These are phyloP conservation scores for Stomatorhinus walkeri DNA, from an alignment of 2,797 vertebrate genomes.

Conservation along the genomic window DNA sequence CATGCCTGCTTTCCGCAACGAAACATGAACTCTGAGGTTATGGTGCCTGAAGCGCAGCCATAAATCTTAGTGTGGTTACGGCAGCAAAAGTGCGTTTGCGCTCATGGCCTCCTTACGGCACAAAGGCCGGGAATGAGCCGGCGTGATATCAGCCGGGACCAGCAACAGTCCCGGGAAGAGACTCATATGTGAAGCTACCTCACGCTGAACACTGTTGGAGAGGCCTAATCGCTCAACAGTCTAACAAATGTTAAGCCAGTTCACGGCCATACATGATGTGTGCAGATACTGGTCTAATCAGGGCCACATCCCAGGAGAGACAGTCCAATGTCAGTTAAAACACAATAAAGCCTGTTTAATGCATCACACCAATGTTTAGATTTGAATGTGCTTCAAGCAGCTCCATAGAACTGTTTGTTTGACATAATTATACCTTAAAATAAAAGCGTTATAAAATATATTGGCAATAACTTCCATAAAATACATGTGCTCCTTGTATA, in stretches of 20 bases:
- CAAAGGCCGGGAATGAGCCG: neutral
- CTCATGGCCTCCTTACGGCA: neutral
- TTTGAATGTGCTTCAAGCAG: neutral
- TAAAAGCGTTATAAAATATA: neutral
- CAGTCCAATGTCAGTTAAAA: neutral
- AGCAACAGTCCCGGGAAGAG: neutral
- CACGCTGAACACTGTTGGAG: neutral
- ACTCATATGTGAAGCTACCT: neutral
- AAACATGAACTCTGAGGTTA: slow-evolving; percentile 12
- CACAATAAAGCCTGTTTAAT: neutral
- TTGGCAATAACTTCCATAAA: neutral
- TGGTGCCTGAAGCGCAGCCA: neutral
- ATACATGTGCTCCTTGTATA: neutral
- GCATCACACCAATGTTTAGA: neutral
- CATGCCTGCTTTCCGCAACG: neutral
- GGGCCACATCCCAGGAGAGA: neutral
- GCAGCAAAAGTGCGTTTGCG: neutral
- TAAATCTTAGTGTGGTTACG: slow-evolving; percentile 5
- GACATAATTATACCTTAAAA: neutral
- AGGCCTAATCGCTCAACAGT: neutral
- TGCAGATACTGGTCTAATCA: neutral
- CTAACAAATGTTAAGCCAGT: neutral
- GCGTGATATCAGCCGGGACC: neutral
- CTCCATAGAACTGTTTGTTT: neutral
- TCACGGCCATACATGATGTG: neutral